Evolutionary conservation across 1,140 invertebrate genomes (phyloP).

Genomic region (Pseudomyrmex gracilis): DNA sequence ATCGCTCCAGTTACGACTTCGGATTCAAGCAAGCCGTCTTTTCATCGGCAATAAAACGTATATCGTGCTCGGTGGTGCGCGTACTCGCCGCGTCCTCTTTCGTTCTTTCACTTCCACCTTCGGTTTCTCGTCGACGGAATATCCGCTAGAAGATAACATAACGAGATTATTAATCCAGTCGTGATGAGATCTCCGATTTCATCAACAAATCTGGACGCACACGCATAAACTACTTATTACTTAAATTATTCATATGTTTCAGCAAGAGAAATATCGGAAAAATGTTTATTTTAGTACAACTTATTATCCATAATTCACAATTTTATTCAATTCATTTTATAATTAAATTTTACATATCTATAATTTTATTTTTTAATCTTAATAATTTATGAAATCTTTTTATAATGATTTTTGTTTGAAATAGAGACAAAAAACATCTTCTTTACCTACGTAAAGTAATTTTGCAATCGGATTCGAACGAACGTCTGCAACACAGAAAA

Average conservation of each 20-base stretch:
- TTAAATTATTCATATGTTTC: neutral
- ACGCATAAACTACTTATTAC: neutral
- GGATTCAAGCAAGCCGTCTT: constrained; percentile 52
- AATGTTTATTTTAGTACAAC: neutral
- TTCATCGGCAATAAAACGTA: constrained; percentile 63
- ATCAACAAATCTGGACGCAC: neutral
- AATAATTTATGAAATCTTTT: too few species aligned
- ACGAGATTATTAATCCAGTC: constrained; percentile 31
- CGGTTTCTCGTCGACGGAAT: constrained; percentile 18
- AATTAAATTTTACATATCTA: too few species aligned
- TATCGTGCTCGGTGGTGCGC: constrained; percentile 35
- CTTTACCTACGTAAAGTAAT: neutral
- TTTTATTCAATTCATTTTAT: too few species aligned
- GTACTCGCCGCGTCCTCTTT: constrained; percentile 34
- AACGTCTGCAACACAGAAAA: neutral
- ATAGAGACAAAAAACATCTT: too few species aligned
- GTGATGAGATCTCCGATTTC: neutral
- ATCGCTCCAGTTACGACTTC: constrained; percentile 54
- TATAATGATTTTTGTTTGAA: too few species aligned
- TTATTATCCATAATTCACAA: too few species aligned
- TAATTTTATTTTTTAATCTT: too few species aligned
- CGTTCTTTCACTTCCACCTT: constrained; percentile 33
- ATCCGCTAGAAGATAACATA: constrained; percentile 33
- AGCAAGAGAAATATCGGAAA: neutral
- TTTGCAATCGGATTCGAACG: neutral